Base-by-base conservation (phyloP, 1,140 invertebrate species). In the Gyrodactylus salaris region DNA sequence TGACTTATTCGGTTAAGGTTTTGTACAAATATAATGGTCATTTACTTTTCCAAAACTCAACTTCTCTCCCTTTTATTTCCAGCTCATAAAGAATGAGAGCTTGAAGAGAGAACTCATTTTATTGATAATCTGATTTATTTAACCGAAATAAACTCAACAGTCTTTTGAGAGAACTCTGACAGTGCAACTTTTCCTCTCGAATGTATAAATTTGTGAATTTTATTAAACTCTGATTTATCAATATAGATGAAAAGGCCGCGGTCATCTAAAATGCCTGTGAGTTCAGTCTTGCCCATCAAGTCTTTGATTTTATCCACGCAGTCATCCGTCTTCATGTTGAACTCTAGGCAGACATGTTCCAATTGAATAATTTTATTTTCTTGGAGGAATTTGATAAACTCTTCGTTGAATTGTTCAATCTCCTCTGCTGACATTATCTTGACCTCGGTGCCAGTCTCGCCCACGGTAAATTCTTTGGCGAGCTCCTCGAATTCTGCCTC, bases 1-100 rank as follows among this genome's bases (percentile, higher is more conserved):
- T 24, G 69, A 70, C 69, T 26, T 70, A 22, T 70, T 70, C 22
- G 69, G 69, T 26, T 70, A 70, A 70, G 21, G n/a, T n/a, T n/a
- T 26, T 26, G 23, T 24, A 70, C 7, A 25, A 7, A 70, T 26
- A 7, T 16, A 26, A 70, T 54, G n/a, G n/a, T 16, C 7, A n/a
- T 54, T 54, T 54, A 54, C n/a, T 54, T 54, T n/a, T 54, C 7
- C n/a, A 16, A n/a, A 16, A 54, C n/a, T n/a, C n/a, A 16, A 54
- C 7, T n/a, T n/a, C 7, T 16, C n/a, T 16, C 7, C 34, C n/a
- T 54, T 54, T 16, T 54, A 54, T 16, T 54, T n/a, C n/a, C 7
- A 54, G n/a, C n/a, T 54, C 7, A 16, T 54, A n/a, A 54, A 54
- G n/a, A n/a, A 54, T 7, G 7, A 54, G 7, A 54, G 34, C 34